Evolutionary conservation across 1,140 invertebrate genomes (phyloP), one percentile per base, ranked within the genome.

Genomic region (Physella acuta): DNA sequence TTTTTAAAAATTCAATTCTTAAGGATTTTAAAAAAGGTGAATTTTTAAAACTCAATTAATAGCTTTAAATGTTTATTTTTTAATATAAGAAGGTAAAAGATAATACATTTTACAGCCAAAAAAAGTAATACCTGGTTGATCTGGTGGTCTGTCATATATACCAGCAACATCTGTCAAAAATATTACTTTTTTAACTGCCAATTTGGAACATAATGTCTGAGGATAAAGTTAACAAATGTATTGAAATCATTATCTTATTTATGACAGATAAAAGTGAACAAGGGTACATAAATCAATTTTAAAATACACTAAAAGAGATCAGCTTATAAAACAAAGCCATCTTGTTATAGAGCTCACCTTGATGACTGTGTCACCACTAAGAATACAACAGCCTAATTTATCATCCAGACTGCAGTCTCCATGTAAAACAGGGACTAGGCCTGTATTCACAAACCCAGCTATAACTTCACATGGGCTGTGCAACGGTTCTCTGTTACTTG

Each of bases 291-390:
- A 64, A 64, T 26, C 16, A 26, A 39, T 16, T 39, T 14, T 11
- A 17, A 39, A 4, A 44, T 51, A 44, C 8, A 63, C 24, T 44
- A n/a, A 37, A 16, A 44, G 11, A 51, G 4, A 44, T 8, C 4
- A 63, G 8, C 16, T 20, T 8, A n/a, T n/a, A n/a, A n/a, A n/a
- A n/a, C n/a, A n/a, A n/a, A n/a, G n/a, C n/a, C n/a, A n/a, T n/a
- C n/a, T n/a, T n/a, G n/a, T n/a, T 51, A 1, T 20, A 39, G 3
- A 60, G 33, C 5, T 71, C 66, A 79, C 78, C 69, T 77, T 66
- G 24, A 77, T 77, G 24, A 79, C 70, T 16, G 69, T 72, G 59
- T 79, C 78, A 24, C 78, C 78, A 73, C 78, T 79, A 0, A 79
- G 70, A 24, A 79, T 75, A 37, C 53, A 55, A 36, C 74, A 75